phyloP scores from a whole-genome alignment of 2,888 invertebrate species.

The Megalurothrips usitatus region DNA sequence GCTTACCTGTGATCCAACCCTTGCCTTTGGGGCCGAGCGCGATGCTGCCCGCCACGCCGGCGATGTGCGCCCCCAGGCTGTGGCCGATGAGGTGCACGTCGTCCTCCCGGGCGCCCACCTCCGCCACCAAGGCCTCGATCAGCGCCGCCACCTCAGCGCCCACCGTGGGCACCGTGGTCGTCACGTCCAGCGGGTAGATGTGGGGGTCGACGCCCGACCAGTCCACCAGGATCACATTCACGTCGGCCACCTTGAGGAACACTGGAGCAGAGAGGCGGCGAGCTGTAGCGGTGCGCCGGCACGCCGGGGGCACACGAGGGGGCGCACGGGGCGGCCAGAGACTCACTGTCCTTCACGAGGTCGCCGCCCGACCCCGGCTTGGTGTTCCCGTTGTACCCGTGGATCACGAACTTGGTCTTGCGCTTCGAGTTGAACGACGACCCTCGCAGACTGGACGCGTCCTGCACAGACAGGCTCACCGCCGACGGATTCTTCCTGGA shows the following conservation, averaged over 20 bases:
- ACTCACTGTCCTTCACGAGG: background rate
- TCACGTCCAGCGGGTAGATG: slow-evolving; percentile 1
- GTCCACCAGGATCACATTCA: slow-evolving; percentile 12
- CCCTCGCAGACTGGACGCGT: background rate
- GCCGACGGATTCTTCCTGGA: too few relatives aligned
- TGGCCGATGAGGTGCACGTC: slow-evolving; percentile 1
- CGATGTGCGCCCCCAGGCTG: slow-evolving; percentile 9
- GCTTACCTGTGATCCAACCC: background rate
- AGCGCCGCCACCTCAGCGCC: slow-evolving; percentile 7
- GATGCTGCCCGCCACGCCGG: slow-evolving; percentile 5
- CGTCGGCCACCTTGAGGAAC: background rate
- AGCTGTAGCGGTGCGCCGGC: too few relatives aligned
- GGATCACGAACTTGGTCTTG: background rate
- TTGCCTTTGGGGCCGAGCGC: background rate
- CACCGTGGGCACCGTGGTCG: background rate
- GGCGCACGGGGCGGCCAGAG: too few relatives aligned
- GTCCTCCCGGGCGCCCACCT: background rate
- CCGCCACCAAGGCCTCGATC: background rate
- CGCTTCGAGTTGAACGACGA: slow-evolving; percentile 8
- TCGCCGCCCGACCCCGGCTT: background rate
- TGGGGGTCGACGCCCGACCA: background rate
- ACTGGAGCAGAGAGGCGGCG: background rate
- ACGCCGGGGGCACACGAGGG: background rate
- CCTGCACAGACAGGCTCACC: background rate
- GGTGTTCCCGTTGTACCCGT: background rate